phyloP scores from a whole-genome alignment of 2,888 invertebrate genomes.

The Tortrix viridana region DNA sequence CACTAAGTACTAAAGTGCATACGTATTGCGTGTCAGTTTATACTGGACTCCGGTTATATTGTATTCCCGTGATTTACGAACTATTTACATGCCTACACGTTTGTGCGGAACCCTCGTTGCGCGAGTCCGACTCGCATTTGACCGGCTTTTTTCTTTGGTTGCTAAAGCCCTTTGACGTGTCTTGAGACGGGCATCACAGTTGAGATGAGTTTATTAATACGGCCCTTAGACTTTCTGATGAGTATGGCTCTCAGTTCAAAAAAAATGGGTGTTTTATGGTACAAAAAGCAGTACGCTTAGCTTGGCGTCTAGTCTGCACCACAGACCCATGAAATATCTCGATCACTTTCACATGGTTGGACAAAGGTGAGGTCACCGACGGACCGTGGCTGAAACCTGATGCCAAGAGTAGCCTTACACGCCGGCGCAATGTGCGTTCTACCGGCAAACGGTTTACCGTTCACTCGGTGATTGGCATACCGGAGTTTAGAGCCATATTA shows the following conservation, averaged over 20 bases:
- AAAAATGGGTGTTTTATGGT: neutral
- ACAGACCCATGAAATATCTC: slow-evolving; percentile 9
- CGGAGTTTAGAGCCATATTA: slow-evolving; percentile 10
- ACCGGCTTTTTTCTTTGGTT: no score
- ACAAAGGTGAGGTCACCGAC: slow-evolving; percentile 61
- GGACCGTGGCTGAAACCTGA: slow-evolving; percentile 67
- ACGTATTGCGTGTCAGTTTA: no score
- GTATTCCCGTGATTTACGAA: no score
- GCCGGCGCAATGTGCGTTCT: slow-evolving; percentile 63
- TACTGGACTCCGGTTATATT: no score
- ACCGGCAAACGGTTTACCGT: slow-evolving; percentile 43
- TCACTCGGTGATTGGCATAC: slow-evolving; percentile 4
- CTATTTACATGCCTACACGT: no score
- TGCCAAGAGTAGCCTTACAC: slow-evolving; percentile 62
- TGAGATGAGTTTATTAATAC: no score
- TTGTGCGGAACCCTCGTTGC: no score
- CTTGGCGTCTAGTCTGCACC: neutral
- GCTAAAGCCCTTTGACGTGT: no score
- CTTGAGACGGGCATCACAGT: no score
- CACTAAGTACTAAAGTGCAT: no score
- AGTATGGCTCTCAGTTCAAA: neutral
- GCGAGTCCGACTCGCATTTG: no score
- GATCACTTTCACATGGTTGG: slow-evolving; percentile 32
- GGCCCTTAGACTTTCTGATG: no score
- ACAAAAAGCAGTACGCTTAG: neutral